Evolutionary conservation across 2,113 vertebrate species (phyloP).

Genomic region (Myotis brandtii): DNA sequence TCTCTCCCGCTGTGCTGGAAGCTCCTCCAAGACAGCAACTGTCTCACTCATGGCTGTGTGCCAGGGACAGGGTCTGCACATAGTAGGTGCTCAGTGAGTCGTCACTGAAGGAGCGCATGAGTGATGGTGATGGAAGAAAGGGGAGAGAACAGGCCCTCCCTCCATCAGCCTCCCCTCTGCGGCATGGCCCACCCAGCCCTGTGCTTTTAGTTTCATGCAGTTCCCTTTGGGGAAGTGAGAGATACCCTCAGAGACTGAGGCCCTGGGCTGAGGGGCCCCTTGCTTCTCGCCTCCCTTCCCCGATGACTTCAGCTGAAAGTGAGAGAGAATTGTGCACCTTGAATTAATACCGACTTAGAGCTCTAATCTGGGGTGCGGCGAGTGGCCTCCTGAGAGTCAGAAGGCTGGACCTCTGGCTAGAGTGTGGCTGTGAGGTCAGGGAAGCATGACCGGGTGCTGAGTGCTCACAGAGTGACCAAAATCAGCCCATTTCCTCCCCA

Average conservation of each 20-base stretch:
- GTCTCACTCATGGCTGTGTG: not conserved
- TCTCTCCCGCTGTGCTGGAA: not conserved
- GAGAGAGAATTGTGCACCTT: not conserved
- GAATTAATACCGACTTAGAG: not conserved
- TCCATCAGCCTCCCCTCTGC: not conserved
- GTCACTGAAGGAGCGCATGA: too few species aligned
- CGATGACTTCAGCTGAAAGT: not conserved
- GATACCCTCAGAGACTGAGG: accelerated
- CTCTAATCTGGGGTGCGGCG: not conserved
- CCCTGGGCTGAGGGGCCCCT: not conserved
- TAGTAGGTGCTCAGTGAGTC: not conserved
- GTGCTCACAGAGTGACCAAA: not conserved
- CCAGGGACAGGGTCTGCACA: not conserved
- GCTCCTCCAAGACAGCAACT: not conserved
- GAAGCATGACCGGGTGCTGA: not conserved
- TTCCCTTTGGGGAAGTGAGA: constrained; percentile 31
- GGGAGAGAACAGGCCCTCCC: not conserved
- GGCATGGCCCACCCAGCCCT: not conserved
- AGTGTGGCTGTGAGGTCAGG: not conserved
- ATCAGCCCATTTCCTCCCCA: not conserved
- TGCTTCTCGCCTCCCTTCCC: not conserved
- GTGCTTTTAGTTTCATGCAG: not conserved
- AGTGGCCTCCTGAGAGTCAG: not conserved
- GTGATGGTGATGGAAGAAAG: not conserved
- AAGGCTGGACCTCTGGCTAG: not conserved